phyloP scores from a whole-genome alignment of 2,113 vertebrate species.

The Amphiprion percula region DNA sequence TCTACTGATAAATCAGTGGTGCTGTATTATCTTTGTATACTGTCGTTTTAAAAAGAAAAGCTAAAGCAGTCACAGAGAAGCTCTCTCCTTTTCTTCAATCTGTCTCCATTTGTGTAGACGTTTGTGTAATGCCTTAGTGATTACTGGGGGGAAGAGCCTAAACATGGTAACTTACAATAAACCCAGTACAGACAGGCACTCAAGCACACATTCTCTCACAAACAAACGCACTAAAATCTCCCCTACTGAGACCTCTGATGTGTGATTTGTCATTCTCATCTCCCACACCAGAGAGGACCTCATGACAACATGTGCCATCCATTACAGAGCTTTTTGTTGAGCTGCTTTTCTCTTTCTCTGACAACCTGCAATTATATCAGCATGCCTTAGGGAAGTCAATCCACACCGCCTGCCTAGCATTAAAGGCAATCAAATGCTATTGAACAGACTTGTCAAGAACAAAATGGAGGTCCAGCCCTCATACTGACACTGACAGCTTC shows the following conservation, averaged over 20 bases:
- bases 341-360: conserved; percentile 62
- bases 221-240: conserved; percentile 26
- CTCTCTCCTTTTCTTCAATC: not conserved
- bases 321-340: conserved; percentile 64
- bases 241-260: conserved; percentile 52
- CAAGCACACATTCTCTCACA: conserved; percentile 20
- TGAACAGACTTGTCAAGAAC: conserved; percentile 53
- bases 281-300: conserved; percentile 62
- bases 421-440: conserved; percentile 62
- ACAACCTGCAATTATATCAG: conserved; percentile 78
- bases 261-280: conserved; percentile 63
- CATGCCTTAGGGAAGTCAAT: conserved; percentile 53
- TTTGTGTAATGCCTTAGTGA: not conserved
- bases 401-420: conserved; percentile 35
- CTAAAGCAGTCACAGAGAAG: not conserved
- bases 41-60: not conserved
- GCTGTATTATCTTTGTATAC: not conserved
- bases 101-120: not conserved
- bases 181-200: conserved; percentile 15
- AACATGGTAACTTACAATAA: conserved; percentile 12
- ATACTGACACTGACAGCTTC: conserved; percentile 7
- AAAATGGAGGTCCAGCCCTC: conserved; percentile 56
- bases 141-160: conserved; percentile 5
- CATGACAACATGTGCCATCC: conserved; percentile 73
- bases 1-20: not conserved